These are phyloP conservation scores for Oligia strigilis DNA, from an alignment of 2,888 invertebrate species.

Conservation along the genomic window DNA sequence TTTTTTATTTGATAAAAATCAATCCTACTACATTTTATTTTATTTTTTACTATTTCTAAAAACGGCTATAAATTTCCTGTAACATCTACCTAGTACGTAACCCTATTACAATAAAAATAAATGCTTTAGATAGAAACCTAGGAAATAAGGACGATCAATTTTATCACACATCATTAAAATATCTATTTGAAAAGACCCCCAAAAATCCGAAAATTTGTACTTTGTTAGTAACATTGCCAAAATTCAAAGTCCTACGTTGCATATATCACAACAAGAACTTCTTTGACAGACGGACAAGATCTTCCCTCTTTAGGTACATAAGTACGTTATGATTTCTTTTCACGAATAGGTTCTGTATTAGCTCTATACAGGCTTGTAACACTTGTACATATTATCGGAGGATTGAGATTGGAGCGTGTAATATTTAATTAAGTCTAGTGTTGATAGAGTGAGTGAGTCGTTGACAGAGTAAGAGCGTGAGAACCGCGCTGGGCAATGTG, in stretches of 20 bases:
- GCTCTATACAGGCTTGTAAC: slow-evolving; percentile 8
- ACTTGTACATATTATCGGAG: slow-evolving; percentile 23
- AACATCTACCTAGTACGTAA: not conserved
- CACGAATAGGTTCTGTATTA: not conserved
- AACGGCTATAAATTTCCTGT: not conserved
- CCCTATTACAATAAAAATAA: not conserved
- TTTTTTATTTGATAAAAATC: not conserved
- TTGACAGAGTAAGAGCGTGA: slow-evolving; percentile 78
- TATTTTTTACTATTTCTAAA: not conserved
- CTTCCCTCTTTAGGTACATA: not conserved
- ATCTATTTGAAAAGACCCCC: not conserved
- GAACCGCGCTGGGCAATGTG: slow-evolving; percentile 65
- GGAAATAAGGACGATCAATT: not conserved
- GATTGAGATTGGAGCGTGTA: slow-evolving; percentile 33
- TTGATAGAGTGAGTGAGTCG: slow-evolving; percentile 76
- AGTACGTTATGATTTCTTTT: not conserved
- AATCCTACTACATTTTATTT: too few species aligned
- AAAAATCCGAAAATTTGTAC: rapidly evolving
- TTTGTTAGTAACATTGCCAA: not conserved
- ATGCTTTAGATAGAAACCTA: not conserved
- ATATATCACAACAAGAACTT: not conserved
- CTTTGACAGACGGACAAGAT: not conserved
- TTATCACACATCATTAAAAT: not conserved
- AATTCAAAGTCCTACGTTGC: too few species aligned
- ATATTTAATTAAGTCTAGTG: slow-evolving; percentile 65